Percentiles rank a stretch among this genome's conserved stretches.
phyloP scores from a whole-genome alignment of 2,113 vertebrate genomes.

The Paralichthys olivaceus region DNA sequence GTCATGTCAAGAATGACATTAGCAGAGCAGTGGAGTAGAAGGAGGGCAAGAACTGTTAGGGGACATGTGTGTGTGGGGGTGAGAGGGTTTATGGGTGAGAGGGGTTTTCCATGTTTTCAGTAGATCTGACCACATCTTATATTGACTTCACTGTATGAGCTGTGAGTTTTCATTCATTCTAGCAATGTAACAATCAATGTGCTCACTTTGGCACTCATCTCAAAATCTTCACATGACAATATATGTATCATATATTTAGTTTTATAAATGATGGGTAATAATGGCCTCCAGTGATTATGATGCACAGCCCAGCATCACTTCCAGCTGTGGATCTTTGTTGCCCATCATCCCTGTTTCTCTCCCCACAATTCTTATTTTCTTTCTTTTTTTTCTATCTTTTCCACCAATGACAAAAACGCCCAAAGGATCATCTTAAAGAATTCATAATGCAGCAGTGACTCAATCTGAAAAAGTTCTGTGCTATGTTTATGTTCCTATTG shows the following conservation, averaged over 20 bases:
- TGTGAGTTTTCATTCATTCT: background rate
- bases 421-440: background rate
- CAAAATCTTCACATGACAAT: no score
- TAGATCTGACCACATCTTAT: slow-evolving; percentile 50
- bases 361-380: background rate
- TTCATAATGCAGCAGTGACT: background rate
- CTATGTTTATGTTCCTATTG: background rate
- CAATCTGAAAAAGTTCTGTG: background rate
- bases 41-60: slow-evolving; percentile 55
- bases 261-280: no score
- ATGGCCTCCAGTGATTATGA: background rate
- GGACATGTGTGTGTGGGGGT: slow-evolving; percentile 1
- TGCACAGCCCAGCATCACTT: background rate
- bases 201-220: no score
- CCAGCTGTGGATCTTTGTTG: background rate
- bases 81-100: slow-evolving; percentile 41
- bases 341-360: background rate
- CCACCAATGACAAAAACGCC: background rate
- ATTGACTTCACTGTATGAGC: background rate
- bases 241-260: no score
- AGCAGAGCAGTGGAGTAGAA: slow-evolving; percentile 71
- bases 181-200: no score
- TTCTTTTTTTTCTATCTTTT: background rate
- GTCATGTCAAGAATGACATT: slow-evolving; percentile 73
- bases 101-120: slow-evolving; percentile 46